Percentiles rank a stretch among this genome's conserved stretches.
phyloP scores from a whole-genome alignment of 2,113 vertebrate genomes.

The Lates calcarifer region DNA sequence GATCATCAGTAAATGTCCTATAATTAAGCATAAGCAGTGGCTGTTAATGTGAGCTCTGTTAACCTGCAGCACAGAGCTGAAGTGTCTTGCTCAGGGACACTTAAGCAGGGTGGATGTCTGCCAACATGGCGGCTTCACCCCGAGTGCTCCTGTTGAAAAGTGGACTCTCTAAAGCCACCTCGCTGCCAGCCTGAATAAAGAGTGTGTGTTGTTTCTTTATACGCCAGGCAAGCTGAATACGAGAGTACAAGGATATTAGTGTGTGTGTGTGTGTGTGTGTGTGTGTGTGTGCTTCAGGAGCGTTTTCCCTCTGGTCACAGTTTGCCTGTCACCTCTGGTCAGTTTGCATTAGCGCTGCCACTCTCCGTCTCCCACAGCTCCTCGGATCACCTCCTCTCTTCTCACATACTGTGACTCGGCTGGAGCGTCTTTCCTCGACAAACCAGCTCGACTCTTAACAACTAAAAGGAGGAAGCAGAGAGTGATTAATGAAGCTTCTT shows the following conservation, averaged over 20 bases:
- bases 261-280: constrained; percentile 26
- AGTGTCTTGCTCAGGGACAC: constrained; percentile 48
- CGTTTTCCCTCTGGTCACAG: constrained; percentile 68
- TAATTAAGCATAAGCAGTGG: constrained; percentile 31
- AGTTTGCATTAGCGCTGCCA: constrained; percentile 66
- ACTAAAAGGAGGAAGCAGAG: constrained; percentile 10
- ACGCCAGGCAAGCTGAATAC: constrained; percentile 39
- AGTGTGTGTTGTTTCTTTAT: constrained; percentile 34
- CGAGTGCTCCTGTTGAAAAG: constrained; percentile 39
- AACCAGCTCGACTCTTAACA: constrained; percentile 19
- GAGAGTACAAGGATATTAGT: constrained; percentile 18
- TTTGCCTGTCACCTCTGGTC: constrained; percentile 73
- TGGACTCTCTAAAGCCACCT: constrained; percentile 53
- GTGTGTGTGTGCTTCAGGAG: constrained; percentile 40
- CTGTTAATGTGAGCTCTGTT: constrained; percentile 32
- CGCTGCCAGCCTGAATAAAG: constrained; percentile 56
- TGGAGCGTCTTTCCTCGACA: constrained; percentile 31
- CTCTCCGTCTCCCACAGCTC: constrained; percentile 57
- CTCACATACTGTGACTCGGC: constrained; percentile 38
- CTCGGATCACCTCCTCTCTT: constrained; percentile 60
- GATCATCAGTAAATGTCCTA: constrained; percentile 14
- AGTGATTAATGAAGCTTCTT: constrained; percentile 36
- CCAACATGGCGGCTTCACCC: constrained; percentile 42
- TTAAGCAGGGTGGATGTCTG: constrained; percentile 43
- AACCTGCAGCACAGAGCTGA: constrained; percentile 25